A percentile compares a stretch with the other conserved stretches of the same genome.
phyloP scores from a whole-genome alignment of 37 sponge, comb jelly and placozoan species.

The Spongilla lacustris region DNA sequence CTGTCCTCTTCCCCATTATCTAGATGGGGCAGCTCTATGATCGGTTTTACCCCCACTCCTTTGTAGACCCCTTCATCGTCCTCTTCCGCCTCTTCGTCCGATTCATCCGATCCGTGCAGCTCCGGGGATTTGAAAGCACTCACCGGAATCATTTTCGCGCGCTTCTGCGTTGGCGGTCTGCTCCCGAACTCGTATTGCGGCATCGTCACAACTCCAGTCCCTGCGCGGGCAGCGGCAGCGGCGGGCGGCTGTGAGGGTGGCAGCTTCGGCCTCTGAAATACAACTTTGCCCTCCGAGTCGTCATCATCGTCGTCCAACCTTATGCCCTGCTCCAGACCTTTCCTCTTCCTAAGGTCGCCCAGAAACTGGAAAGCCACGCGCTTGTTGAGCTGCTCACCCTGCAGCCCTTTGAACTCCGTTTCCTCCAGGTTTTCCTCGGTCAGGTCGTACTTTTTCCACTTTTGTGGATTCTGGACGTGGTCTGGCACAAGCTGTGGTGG shows the following conservation, averaged over 20 bases:
- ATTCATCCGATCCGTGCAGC: not conserved
- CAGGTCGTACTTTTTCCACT: slow-evolving; percentile 70
- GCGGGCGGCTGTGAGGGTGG: not conserved
- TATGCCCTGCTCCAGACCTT: not conserved
- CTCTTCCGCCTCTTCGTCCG: not conserved
- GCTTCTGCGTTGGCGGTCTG: not conserved
- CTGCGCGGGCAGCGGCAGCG: not conserved
- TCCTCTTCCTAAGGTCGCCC: slow-evolving; percentile 32
- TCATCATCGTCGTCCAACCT: not conserved
- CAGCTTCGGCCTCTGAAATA: not conserved
- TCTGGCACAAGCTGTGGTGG: not conserved
- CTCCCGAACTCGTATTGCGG: not conserved
- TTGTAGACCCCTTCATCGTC: not conserved
- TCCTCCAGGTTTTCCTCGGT: slow-evolving; percentile 43
- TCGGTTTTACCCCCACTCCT: not conserved
- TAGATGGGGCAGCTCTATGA: not conserved
- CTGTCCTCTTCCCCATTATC: not conserved
- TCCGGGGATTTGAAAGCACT: not conserved
- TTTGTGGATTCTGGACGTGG: slow-evolving; percentile 5
- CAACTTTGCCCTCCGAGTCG: not conserved
- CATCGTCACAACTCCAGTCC: not conserved
- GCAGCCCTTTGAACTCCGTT: slow-evolving; percentile 18
- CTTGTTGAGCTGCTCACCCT: slow-evolving; percentile 53
- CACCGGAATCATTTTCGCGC: not conserved
- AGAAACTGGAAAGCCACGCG: slow-evolving; percentile 57